A percentile compares a stretch with the other conserved stretches of the same genome.
Conservation (phyloP, 2,797 vertebrate species). For the Tauraco hartlaubi region DNA sequence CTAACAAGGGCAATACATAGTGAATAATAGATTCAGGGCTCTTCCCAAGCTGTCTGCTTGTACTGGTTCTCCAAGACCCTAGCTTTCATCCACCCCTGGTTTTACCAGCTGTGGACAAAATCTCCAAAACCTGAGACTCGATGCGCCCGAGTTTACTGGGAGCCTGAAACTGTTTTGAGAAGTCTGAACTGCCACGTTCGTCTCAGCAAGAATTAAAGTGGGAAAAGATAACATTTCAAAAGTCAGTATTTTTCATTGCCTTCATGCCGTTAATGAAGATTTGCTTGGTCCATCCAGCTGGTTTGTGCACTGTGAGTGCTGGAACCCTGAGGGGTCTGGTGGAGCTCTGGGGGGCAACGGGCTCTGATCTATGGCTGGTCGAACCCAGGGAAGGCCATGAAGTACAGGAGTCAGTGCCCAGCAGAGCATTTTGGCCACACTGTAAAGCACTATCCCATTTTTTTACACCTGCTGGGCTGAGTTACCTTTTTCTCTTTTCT, state of each 20-base stretch:
- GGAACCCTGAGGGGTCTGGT: background rate
- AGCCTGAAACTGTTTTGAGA: background rate
- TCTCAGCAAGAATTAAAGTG: background rate
- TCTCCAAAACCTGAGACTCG: background rate
- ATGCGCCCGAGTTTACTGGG: background rate
- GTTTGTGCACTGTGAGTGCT: background rate
- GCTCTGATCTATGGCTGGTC: background rate
- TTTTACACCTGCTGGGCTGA: background rate
- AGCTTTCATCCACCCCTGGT: background rate
- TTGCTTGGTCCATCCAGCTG: rapidly evolving
- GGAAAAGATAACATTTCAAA: background rate
- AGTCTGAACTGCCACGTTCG: background rate
- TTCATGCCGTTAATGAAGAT: rapidly evolving
- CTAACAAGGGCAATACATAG: background rate
- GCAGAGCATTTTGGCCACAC: background rate
- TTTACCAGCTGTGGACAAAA: background rate
- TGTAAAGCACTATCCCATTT: background rate
- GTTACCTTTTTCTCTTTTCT: background rate
- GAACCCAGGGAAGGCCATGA: background rate
- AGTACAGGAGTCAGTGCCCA: rapidly evolving
- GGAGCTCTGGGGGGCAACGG: background rate
- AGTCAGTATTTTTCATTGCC: rapidly evolving
- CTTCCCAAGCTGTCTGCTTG: background rate
- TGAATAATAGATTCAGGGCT: background rate
- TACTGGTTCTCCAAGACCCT: background rate